These are phyloP conservation scores for Ephialtes manifestator DNA, from an alignment of 2,888 invertebrate species.

Conservation along the genomic window DNA sequence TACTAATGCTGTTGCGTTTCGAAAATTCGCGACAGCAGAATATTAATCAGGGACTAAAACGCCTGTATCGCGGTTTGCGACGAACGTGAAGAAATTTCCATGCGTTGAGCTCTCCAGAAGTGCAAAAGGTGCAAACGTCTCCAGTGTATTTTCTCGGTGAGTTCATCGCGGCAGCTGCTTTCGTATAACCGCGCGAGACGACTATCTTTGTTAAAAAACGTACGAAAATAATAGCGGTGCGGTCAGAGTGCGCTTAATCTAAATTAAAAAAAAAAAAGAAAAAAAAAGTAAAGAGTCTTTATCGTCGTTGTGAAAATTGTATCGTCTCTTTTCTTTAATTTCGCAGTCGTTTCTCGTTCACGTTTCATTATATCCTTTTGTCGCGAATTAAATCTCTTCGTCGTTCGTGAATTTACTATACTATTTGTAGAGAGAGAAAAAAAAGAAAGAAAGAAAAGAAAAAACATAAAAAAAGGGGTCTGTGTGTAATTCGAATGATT, in stretches of 20 bases:
- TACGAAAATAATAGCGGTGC: slow-evolving; percentile 6
- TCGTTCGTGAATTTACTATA: slow-evolving; percentile 42
- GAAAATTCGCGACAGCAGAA: slow-evolving; percentile 23
- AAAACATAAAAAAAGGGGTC: background rate
- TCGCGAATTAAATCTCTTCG: slow-evolving; percentile 32
- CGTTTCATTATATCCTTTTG: slow-evolving; percentile 21
- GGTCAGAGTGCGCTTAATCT: slow-evolving; percentile 2
- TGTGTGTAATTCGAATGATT: slow-evolving; percentile 37
- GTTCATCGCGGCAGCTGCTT: slow-evolving; percentile 37
- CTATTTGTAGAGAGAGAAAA: slow-evolving; percentile 13
- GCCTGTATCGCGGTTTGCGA: background rate
- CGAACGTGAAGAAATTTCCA: slow-evolving; percentile 11
- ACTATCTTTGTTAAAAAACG: slow-evolving; percentile 1
- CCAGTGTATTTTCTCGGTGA: slow-evolving; percentile 54
- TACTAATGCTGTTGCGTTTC: background rate
- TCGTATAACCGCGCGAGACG: background rate
- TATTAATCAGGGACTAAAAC: slow-evolving; percentile 48
- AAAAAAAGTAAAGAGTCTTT: slow-evolving; percentile 16
- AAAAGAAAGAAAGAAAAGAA: background rate
- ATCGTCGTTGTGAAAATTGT: slow-evolving; percentile 7
- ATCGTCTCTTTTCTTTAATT: slow-evolving; percentile 29
- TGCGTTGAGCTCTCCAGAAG: slow-evolving; percentile 63
- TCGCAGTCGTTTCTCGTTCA: slow-evolving; percentile 19
- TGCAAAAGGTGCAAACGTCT: slow-evolving; percentile 44
- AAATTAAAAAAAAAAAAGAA: background rate